Percentiles rank a stretch among this genome's conserved stretches.
Conservation (phyloP, 2,797 vertebrate species). For the Sebastes steindachneri region DNA sequence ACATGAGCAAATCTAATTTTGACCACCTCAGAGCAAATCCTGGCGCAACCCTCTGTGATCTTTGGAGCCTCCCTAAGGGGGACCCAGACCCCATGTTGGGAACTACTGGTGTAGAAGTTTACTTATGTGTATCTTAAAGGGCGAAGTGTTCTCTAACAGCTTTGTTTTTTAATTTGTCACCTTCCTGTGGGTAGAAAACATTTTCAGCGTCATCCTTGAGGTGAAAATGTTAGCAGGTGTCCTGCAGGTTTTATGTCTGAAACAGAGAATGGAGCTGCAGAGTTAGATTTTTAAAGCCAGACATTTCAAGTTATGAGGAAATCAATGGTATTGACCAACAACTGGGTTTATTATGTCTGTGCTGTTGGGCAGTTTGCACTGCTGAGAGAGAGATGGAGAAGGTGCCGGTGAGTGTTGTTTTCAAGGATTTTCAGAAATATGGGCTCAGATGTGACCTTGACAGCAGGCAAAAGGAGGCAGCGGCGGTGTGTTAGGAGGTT, state of each 20-base stretch:
- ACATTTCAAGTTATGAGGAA: neutral
- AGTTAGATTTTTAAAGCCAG: neutral
- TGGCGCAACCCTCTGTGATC: no score
- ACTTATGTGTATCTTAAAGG: neutral
- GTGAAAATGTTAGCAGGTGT: neutral
- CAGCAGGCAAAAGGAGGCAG: neutral
- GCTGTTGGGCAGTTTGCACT: neutral
- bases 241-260: neutral
- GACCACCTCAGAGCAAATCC: no score
- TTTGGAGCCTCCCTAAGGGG: no score
- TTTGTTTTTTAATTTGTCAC: neutral
- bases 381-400: neutral
- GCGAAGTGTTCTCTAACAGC: no score
- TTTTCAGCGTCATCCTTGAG: neutral
- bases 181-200: neutral
- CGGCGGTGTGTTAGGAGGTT: neutral
- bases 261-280: neutral
- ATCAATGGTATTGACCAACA: neutral
- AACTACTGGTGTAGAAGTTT: neutral
- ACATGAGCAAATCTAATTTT: neutral
- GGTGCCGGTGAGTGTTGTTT: slow-evolving; percentile 18
- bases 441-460: slow-evolving; percentile 56
- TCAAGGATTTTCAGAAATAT: slow-evolving; percentile 15
- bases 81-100: no score
- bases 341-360: neutral